These are phyloP conservation scores for Ectemnius continuus DNA, from an alignment of 2,888 invertebrate species.

Conservation along the genomic window DNA sequence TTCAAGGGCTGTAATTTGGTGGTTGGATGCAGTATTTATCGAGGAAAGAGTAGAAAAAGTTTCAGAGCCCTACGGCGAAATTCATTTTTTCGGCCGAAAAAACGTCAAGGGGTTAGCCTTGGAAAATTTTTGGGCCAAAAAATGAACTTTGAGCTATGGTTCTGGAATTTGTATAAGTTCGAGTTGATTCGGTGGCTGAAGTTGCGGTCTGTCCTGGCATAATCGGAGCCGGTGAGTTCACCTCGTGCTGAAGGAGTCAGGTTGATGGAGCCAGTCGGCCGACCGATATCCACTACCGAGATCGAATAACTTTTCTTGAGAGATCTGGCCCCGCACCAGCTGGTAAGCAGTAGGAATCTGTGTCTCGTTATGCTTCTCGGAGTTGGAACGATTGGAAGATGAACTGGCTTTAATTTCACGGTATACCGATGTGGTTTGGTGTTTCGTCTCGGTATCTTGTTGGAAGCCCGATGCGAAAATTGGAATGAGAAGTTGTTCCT, in stretches of 20 bases:
- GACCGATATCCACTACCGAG: slow-evolving; percentile 26
- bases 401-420: slow-evolving; percentile 51
- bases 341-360: slow-evolving; percentile 18
- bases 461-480: not conserved
- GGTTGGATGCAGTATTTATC: no score
- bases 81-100: no score
- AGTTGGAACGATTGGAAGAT: slow-evolving; percentile 22
- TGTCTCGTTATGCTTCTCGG: slow-evolving; percentile 51
- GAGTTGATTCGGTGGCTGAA: no score
- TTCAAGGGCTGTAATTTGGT: no score
- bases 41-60: no score
- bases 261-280: not conserved
- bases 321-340: slow-evolving; percentile 12
- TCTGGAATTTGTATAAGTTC: no score
- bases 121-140: no score
- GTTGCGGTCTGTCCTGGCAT: not conserved
- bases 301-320: slow-evolving; percentile 48
- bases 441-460: not conserved
- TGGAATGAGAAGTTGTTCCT: not conserved
- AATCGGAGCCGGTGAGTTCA: slow-evolving; percentile 2
- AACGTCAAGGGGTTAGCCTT: no score
- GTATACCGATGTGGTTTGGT: slow-evolving; percentile 36
- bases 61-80: no score
- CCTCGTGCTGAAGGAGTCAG: slow-evolving; percentile 15
- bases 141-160: no score